Percentiles rank a stretch among this genome's conserved stretches.
These are phyloP conservation scores for Astyanax mexicanus DNA, from an alignment of 2,797 vertebrate species.

Conservation along the genomic window DNA sequence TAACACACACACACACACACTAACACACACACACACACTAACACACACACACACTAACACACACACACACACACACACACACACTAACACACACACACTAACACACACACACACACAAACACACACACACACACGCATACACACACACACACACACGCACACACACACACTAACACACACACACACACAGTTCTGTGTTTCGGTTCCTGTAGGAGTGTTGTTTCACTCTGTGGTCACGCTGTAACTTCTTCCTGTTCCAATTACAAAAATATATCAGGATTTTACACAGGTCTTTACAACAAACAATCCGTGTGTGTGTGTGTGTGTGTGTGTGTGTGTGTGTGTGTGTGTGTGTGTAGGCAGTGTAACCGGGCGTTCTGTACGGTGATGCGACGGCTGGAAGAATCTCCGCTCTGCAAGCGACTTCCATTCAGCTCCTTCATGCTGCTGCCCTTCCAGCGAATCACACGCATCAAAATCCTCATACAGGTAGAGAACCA, in stretches of 20 bases:
- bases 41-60: neutral
- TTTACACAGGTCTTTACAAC: too few species aligned
- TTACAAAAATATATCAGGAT: too few species aligned
- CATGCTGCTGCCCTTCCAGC: conserved; percentile 82
- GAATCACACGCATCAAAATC: conserved; percentile 83
- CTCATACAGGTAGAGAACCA: conserved; percentile 75
- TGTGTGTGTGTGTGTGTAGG: conserved; percentile 62
- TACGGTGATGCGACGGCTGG: conserved; percentile 70
- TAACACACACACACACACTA: neutral
- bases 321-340: too few species aligned
- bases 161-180: neutral
- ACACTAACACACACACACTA: neutral
- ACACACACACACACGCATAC: neutral
- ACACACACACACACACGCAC: neutral
- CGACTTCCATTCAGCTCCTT: conserved; percentile 81
- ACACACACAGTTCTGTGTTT: neutral
- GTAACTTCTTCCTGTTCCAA: neutral
- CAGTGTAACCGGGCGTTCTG: conserved; percentile 78
- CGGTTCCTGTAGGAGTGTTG: neutral
- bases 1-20: neutral
- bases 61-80: neutral
- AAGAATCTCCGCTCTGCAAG: conserved; percentile 78
- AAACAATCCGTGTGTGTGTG: too few species aligned
- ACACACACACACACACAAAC: neutral
- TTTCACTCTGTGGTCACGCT: too few species aligned